Evolutionary conservation across 1,140 invertebrate species (phyloP), one percentile per base, ranked within the genome.

Genomic region (Diabrotica undecimpunctata): DNA sequence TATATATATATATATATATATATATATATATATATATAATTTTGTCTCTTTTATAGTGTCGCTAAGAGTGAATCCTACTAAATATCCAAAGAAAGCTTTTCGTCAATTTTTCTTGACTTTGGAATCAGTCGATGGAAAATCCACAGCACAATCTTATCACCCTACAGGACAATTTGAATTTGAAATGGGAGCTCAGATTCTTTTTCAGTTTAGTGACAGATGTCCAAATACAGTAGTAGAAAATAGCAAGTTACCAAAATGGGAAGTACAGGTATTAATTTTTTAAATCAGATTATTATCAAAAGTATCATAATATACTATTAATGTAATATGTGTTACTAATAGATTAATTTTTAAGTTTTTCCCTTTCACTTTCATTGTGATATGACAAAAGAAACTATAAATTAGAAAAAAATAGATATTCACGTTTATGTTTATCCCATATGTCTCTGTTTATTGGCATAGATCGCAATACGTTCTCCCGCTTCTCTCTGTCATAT

Each of bases 171-270:
- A 77, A 6, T 85, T 90, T 66, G 83, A 89, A 77, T 79, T 90
- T 2, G 84, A 85, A 54, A 82, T 87, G 38, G 85, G 89, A 41
- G 78, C 80, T 38, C 76, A 51, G 35, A 10, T 62, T 11, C 35
- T 89, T 52, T 87, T 84, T 5, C 86, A 85, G 71, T 91, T 87
- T 72, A 89, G 88, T 53, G 87, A 90, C 38, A 84, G 83, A 57
- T 94, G 93, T 72, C 81, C 86, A 0, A 91, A 94, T 73, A 84
- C 89, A 2, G 85, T 95, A 0, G 83, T 85, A 5, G 88, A 94
- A 67, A 86, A 88, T 5, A 86, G 86, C 6, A 84, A 78, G 41
- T 81, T 89, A 56, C 81, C 85, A 0, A 95, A 94, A 72, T 85
- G 84, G 6, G 85, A 90, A 65, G 74, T 83, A 25, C 81, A 80